Evolutionary conservation across 2,113 vertebrate genomes (phyloP).

Genomic region (Oxyruncus cristatus): DNA sequence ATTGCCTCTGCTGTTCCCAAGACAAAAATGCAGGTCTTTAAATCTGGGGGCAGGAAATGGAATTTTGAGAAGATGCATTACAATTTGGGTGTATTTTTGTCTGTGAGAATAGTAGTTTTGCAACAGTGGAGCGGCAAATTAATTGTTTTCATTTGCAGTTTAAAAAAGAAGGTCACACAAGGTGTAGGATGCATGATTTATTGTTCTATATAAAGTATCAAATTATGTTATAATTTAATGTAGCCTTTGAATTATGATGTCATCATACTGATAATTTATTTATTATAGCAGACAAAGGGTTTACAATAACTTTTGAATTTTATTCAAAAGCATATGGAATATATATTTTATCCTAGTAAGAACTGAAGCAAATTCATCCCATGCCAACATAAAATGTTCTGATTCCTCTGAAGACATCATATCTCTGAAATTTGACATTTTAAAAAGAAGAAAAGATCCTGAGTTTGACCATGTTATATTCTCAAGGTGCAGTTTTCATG

Average conservation of each 20-base stretch:
- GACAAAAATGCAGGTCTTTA: neutral
- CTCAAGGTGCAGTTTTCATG: neutral
- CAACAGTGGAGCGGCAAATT: constrained; percentile 54
- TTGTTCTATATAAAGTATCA: constrained; percentile 23
- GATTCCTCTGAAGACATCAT: constrained; percentile 16
- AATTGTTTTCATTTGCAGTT: constrained; percentile 56
- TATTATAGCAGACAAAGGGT: neutral
- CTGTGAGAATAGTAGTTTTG: constrained; percentile 24
- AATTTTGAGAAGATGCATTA: constrained; percentile 15
- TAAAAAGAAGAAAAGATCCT: constrained; percentile 34
- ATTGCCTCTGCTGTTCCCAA: neutral
- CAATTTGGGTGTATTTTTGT: constrained; percentile 29
- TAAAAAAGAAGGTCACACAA: constrained; percentile 54
- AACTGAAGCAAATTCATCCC: neutral
- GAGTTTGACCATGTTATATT: neutral
- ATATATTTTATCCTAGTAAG: neutral
- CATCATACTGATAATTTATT: constrained; percentile 1
- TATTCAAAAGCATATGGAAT: neutral
- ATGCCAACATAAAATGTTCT: neutral
- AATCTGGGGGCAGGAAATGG: neutral
- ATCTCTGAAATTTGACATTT: constrained; percentile 39
- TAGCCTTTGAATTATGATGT: constrained; percentile 30
- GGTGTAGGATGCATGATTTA: constrained; percentile 2
- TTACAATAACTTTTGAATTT: neutral
- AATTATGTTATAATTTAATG: constrained; percentile 38